Percentiles rank a stretch among this genome's conserved stretches.
These are phyloP conservation scores for Apodemia duryi DNA, from an alignment of 2,888 invertebrate species.

Conservation along the genomic window DNA sequence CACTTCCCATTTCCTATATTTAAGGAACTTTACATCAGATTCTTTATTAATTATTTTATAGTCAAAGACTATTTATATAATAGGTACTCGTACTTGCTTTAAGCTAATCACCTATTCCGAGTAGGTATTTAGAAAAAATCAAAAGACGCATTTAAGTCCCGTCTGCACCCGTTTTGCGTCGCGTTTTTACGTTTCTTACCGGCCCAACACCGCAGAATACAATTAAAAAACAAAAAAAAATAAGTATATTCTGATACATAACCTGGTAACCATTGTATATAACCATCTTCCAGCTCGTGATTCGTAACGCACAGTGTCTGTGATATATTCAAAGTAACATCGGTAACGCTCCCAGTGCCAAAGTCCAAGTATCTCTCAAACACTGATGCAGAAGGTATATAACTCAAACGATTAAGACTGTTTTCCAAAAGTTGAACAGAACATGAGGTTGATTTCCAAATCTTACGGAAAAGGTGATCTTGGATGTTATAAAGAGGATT, in stretches of 20 bases:
- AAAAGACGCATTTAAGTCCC: no score
- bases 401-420: slow-evolving; percentile 53
- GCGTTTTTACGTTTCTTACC: no score
- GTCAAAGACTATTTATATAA: no score
- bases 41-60: no score
- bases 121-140: no score
- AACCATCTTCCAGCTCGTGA: slow-evolving; percentile 60
- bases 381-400: slow-evolving; percentile 63
- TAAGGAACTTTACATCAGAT: no score
- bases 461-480: slow-evolving; percentile 55
- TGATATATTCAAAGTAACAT: slow-evolving; percentile 62
- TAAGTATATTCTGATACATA: slow-evolving; percentile 3
- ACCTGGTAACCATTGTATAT: slow-evolving; percentile 69
- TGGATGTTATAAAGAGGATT: slow-evolving; percentile 49
- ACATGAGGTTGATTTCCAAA: slow-evolving; percentile 49
- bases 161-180: no score
- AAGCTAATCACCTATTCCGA: no score
- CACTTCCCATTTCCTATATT: no score
- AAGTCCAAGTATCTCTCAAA: slow-evolving; percentile 66
- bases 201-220: no score
- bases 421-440: slow-evolving; percentile 65
- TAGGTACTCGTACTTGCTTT: no score
- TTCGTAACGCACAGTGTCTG: slow-evolving; percentile 68
- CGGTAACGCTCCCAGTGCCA: slow-evolving; percentile 54
- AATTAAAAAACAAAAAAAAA: not conserved